Conservation (phyloP, 2,113 vertebrate genomes). For the Gymnobelideus leadbeateri region DNA sequence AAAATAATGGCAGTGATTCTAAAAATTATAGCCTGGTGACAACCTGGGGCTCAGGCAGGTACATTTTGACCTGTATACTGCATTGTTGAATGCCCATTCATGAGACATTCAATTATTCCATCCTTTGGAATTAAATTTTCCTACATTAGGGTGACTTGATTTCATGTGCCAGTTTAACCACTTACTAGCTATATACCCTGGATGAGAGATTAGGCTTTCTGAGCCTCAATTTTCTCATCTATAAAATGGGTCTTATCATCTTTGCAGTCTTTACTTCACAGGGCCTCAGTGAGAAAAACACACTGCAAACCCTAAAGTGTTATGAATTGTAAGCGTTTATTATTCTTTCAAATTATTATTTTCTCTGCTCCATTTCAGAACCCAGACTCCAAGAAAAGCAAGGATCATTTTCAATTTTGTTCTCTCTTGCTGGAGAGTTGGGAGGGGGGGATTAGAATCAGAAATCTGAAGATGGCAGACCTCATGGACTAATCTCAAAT, state of each 20-base stretch:
- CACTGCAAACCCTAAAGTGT: too few relatives aligned
- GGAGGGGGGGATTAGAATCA: slow-evolving; percentile 23
- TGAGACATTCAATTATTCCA: too few relatives aligned
- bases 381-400: neutral
- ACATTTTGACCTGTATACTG: too few relatives aligned
- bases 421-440: neutral
- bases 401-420: slow-evolving; percentile 19
- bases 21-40: too few relatives aligned
- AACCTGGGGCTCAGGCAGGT: too few relatives aligned
- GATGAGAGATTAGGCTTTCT: neutral
- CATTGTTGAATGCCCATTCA: neutral
- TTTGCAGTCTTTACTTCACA: slow-evolving; percentile 36
- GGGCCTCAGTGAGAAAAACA: too few relatives aligned
- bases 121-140: too few relatives aligned
- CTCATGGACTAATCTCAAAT: neutral
- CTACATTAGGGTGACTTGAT: too few relatives aligned
- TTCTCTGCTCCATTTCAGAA: neutral
- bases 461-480: neutral
- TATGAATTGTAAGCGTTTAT: neutral
- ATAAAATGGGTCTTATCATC: slow-evolving; percentile 39
- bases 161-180: slow-evolving; percentile 26
- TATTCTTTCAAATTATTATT: slow-evolving; percentile 8
- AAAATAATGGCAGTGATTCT: too few relatives aligned
- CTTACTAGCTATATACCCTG: slow-evolving; percentile 15
- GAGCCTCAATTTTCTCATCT: slow-evolving; percentile 41